Base-by-base conservation (phyloP, 2,888 invertebrate genomes). In the Drosophila engyochracea region DNA sequence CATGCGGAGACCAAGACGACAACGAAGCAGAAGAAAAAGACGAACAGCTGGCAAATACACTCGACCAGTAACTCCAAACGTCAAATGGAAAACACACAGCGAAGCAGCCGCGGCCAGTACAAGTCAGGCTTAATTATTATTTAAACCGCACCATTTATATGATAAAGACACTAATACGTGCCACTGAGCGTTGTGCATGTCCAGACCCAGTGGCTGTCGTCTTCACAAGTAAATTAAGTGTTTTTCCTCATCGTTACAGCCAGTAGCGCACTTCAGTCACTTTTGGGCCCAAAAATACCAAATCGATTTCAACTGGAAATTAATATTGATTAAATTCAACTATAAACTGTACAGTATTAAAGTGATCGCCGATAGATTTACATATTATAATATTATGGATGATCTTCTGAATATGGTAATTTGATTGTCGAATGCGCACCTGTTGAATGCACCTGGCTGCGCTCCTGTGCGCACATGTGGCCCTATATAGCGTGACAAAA, bases 121-220 rank as follows among this genome's bases (percentile, higher is more conserved):
- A 62, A 71, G 70, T 68, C 58, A 31, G 52, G 70, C 69, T 83
- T 89, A 85, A 88, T 90, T 88, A 90, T 90, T 89, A 89, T 90
- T 90, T 88, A 90, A 88, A 90, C 84, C 89, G 89, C 81, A 78
- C 83, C 90, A 90, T 88, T 88, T 89, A 90, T 87, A 90, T 90
- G 86, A 88, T 87, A 90, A 88, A 88, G 83, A 85, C 79, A 82
- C 76, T 79, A 84, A 75, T 82, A 87, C 85, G 75, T 86, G 77
- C 89, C 87, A 82, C 82, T 81, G 85, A 76, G 87, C 85, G 82
- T 79, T 86, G 89, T 86, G 89, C 87, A 85, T 85, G 87, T 74
- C 70, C 77, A 74, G 62, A 47, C 72, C 39, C 53, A 55, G 61
- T 25, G 31, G 28, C 60, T 47, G 44, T 41, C 59, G 44, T 57